Percentiles rank a stretch among this genome's conserved stretches.
Conservation (phyloP, 2,888 invertebrate species). For the Drosophila macrospina region DNA sequence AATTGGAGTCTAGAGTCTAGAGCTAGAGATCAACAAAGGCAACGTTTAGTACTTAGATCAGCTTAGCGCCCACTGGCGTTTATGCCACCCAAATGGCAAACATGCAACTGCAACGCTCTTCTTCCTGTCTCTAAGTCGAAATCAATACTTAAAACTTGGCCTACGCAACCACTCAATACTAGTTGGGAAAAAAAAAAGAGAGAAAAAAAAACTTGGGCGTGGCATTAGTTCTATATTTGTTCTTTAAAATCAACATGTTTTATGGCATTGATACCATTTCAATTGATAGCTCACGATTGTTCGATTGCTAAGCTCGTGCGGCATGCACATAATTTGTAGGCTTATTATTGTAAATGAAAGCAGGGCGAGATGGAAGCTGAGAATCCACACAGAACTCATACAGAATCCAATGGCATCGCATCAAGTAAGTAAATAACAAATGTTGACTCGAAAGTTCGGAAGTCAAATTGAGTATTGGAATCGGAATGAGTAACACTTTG, state of each 20-base stretch:
- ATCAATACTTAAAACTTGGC: not conserved
- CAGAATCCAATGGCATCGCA: not conserved
- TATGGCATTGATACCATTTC: conserved; percentile 34
- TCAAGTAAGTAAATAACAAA: conserved; percentile 15
- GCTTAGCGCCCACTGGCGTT: conserved; percentile 45
- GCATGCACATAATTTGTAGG: conserved; percentile 76
- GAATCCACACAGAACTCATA: no score
- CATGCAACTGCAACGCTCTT: conserved; percentile 7
- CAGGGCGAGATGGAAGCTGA: not conserved
- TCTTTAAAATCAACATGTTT: conserved; percentile 21
- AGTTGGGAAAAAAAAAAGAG: no score
- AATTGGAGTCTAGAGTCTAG: not conserved
- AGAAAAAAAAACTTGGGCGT: conserved; percentile 37
- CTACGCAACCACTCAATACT: conserved; percentile 27
- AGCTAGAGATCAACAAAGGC: conserved; percentile 6
- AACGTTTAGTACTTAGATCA: conserved; percentile 25
- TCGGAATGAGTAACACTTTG: conserved; percentile 33
- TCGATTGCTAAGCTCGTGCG: conserved; percentile 55
- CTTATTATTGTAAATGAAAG: conserved; percentile 18
- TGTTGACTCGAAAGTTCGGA: conserved; percentile 69
- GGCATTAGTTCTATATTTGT: conserved; percentile 23
- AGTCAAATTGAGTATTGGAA: conserved; percentile 47
- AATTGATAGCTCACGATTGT: conserved; percentile 42
- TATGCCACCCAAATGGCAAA: conserved; percentile 36
- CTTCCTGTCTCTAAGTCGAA: not conserved